Base-by-base conservation (phyloP, 23 tunicate species). In the Halocynthia roretzi region DNA sequence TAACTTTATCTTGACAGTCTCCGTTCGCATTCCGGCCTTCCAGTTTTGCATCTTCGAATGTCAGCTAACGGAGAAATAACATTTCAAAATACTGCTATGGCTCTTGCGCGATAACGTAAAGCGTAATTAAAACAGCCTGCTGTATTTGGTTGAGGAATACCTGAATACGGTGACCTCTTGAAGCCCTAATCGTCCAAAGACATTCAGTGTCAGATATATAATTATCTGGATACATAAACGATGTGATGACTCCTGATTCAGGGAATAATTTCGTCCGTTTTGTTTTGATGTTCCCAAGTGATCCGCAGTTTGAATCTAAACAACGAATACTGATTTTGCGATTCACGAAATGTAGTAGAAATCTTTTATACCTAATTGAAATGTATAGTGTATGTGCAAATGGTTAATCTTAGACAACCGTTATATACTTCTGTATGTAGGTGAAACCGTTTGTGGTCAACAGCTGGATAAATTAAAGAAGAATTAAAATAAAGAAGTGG, bases 221-320 rank as follows among this genome's bases (percentile, higher is more conserved):
- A 11, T 17, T 67, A 21, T 67, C 71, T 17, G 71, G 71, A n/a
- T 67, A 67, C 18, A 21, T 31, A 5, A 50, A 11, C 71, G 71
- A 67, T 19, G 15, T 11, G 19, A 67, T 67, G 12, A 67, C 18
- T 14, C 71, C 71, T 1, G 20, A 21, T 67, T 67, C 17, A n/a
- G 12, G 48, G 4, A 67, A 67, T 67, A 67, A 31, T 17, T 67
- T 67, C 21, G 20, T 5, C 40, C 71, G 15, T 21, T 48, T 31
- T 19, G 71, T 67, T 15, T 48, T n/a, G 71, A 67, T 67, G 22
- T 67, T 31, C 18, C 71, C 48, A 11, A 67, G 71, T 2, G 71
- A 67, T n/a, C 71, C 71, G 4, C 71, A 67, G 18, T 67, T 67
- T 10, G 71, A 67, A 11, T 67, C 71, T 67, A 50, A 11, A 19